These are phyloP conservation scores for Drosophila lowei DNA, from an alignment of 1,140 invertebrate genomes.

Conservation along the genomic window DNA sequence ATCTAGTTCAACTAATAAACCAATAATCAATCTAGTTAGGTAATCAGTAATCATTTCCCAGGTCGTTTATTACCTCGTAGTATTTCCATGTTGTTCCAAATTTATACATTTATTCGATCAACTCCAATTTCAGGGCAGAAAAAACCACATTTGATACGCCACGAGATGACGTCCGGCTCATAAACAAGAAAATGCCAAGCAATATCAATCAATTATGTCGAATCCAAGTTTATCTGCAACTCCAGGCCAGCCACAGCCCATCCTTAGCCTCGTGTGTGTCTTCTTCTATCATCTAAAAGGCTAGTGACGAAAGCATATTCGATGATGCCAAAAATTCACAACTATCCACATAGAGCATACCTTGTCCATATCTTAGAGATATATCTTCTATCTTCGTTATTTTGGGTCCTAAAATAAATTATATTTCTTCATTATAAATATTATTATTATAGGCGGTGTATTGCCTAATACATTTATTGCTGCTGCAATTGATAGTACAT, in stretches of 20 bases:
- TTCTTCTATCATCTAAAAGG: no score
- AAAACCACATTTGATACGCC: slow-evolving; percentile 53
- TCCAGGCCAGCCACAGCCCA: slow-evolving; percentile 12
- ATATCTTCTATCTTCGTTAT: no score
- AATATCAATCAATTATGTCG: slow-evolving; percentile 66
- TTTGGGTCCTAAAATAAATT: no score
- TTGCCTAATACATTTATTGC: no score
- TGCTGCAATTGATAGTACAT: no score
- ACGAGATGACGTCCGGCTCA: slow-evolving; percentile 46
- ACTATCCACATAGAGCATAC: no score
- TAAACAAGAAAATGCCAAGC: slow-evolving; percentile 67
- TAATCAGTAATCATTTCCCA: slow-evolving; percentile 35
- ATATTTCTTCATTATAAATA: no score
- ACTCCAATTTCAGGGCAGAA: slow-evolving; percentile 36
- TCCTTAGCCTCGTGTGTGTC: no score
- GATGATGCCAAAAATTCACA: no score
- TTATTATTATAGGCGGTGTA: no score
- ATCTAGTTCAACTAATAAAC: slow-evolving; percentile 24
- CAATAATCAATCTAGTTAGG: slow-evolving; percentile 19
- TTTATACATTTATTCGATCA: slow-evolving; percentile 49
- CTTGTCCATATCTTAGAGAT: no score
- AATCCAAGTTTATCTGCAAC: slow-evolving; percentile 27
- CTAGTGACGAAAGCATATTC: no score
- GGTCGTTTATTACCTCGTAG: slow-evolving; percentile 28
- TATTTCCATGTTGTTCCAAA: slow-evolving; percentile 5